phyloP scores from a whole-genome alignment of 2,113 vertebrate genomes.

The Myrmecobius fasciatus region DNA sequence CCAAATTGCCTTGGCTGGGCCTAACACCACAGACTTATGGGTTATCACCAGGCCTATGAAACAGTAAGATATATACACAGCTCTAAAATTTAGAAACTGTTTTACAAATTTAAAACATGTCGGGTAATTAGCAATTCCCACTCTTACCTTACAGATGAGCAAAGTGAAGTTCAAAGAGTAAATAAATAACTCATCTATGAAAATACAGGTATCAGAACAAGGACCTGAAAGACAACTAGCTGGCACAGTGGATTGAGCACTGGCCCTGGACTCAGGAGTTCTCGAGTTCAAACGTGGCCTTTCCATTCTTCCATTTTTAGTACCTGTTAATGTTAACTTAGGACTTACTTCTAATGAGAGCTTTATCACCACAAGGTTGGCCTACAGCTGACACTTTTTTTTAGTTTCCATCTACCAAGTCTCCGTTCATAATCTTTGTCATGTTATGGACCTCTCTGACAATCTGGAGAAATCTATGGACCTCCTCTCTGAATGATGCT shows the following conservation, averaged over 20 bases:
- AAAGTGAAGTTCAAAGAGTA: slow-evolving; percentile 22
- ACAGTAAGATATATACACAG: background rate
- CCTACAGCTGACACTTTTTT: background rate
- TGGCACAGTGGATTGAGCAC: too few relatives aligned
- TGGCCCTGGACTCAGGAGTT: too few relatives aligned
- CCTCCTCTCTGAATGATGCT: background rate
- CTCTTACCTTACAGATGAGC: slow-evolving; percentile 40
- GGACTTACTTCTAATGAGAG: background rate
- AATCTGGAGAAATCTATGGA: background rate
- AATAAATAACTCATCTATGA: slow-evolving; percentile 32
- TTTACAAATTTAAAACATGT: background rate
- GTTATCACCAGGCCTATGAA: background rate
- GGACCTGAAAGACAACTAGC: slow-evolving; percentile 4
- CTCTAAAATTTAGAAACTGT: background rate
- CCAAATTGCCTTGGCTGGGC: background rate
- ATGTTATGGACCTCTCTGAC: background rate
- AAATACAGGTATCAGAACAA: slow-evolving; percentile 27
- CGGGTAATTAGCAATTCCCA: background rate
- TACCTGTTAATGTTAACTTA: background rate
- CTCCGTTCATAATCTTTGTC: background rate
- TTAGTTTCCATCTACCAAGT: background rate
- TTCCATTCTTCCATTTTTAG: background rate
- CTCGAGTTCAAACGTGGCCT: background rate
- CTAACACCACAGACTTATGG: background rate
- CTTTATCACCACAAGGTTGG: background rate